A percentile compares a stretch with the other conserved stretches of the same genome.
Evolutionary conservation across 2,113 vertebrate genomes (phyloP).

Genomic region (Bubo bubo): DNA sequence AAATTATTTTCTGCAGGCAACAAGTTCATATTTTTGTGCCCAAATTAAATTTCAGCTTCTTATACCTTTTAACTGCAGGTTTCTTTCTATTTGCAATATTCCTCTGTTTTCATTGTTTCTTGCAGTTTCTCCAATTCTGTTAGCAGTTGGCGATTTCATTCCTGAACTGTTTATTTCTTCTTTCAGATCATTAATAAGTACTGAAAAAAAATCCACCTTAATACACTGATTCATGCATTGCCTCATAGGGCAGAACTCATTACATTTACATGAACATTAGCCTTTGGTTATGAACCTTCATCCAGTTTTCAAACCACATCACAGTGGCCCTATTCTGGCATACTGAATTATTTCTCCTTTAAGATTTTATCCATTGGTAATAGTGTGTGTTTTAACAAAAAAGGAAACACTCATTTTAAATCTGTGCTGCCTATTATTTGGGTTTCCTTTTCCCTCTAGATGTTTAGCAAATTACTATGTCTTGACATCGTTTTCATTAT

Average conservation of each 20-base stretch:
- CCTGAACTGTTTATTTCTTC: slow-evolving; percentile 24
- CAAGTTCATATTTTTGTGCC: not conserved
- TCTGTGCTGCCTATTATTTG: not conserved
- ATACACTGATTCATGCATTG: not conserved
- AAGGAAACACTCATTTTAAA: slow-evolving; percentile 11
- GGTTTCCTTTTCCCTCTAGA: slow-evolving; percentile 33
- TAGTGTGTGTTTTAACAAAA: slow-evolving; percentile 24
- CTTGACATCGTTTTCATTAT: not conserved
- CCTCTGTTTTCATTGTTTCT: not conserved
- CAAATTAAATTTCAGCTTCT: not conserved
- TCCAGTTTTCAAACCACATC: slow-evolving; percentile 56
- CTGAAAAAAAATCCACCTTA: not conserved
- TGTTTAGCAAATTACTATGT: slow-evolving; percentile 31
- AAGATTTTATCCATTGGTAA: slow-evolving; percentile 45
- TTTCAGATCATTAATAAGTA: slow-evolving; percentile 11
- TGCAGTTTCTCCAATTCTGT: not conserved
- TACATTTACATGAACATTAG: slow-evolving; percentile 16
- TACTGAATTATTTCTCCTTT: slow-evolving; percentile 32
- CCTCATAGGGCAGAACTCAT: not conserved
- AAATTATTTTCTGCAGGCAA: not conserved
- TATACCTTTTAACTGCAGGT: not conserved
- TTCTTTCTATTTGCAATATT: not conserved
- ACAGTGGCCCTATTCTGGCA: slow-evolving; percentile 34
- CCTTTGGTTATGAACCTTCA: slow-evolving; percentile 43
- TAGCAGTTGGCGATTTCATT: not conserved